Percentiles rank a stretch among this genome's conserved stretches.
Evolutionary conservation across 1,140 invertebrate genomes (phyloP).

Genomic region (Adelges cooleyi): DNA sequence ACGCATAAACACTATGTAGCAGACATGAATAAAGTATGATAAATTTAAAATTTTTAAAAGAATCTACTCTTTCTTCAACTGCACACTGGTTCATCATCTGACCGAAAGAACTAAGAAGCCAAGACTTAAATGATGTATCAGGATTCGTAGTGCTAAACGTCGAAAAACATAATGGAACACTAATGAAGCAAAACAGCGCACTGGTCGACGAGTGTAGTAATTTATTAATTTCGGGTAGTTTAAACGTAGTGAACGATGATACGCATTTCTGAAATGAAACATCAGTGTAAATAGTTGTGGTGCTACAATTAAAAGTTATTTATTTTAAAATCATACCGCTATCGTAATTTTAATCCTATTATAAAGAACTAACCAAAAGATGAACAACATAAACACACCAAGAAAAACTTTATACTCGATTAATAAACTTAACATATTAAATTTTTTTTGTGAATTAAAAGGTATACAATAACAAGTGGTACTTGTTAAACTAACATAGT

Average conservation of each 20-base stretch:
- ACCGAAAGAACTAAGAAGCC: background rate
- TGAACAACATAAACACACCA: background rate
- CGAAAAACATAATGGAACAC: constrained; percentile 23
- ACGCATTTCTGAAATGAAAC: constrained; percentile 7
- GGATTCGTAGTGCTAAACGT: background rate
- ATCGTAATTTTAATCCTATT: background rate
- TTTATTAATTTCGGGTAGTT: constrained; percentile 11
- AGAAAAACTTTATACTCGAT: background rate
- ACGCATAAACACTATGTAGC: constrained; percentile 3
- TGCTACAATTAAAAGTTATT: background rate
- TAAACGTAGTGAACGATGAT: background rate
- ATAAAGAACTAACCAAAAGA: constrained; percentile 3
- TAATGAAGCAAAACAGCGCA: constrained; percentile 12
- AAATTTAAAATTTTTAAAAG: constrained; percentile 23
- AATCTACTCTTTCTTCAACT: background rate
- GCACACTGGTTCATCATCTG: constrained; percentile 3
- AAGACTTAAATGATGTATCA: background rate
- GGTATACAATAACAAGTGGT: too few species aligned
- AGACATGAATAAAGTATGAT: constrained; percentile 19
- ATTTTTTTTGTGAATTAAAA: too few species aligned
- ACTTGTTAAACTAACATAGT: too few species aligned
- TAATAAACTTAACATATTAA: background rate
- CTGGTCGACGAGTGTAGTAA: constrained; percentile 1
- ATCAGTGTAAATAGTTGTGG: background rate
- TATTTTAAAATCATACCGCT: background rate